Percentiles rank a stretch among this genome's conserved stretches.
These are phyloP conservation scores for Malthinus flaveolus DNA, from an alignment of 2,888 invertebrate genomes.

Conservation along the genomic window DNA sequence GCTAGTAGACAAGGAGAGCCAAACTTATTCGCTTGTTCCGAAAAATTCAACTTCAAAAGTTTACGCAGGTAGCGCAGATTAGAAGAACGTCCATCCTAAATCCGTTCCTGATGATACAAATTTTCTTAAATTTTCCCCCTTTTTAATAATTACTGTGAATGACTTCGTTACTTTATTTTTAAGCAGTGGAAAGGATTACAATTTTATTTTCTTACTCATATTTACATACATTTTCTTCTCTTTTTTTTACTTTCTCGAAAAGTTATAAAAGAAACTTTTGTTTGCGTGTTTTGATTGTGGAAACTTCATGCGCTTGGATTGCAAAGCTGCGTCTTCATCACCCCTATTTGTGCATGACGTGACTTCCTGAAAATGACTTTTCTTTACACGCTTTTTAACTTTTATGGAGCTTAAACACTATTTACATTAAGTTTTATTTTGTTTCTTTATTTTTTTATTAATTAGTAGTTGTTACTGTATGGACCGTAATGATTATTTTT, in stretches of 20 bases:
- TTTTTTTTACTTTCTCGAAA: conserved; percentile 16
- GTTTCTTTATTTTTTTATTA: not conserved
- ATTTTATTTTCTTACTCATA: not conserved
- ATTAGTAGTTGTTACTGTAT: no score
- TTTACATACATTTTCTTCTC: no score
- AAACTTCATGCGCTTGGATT: conserved; percentile 27
- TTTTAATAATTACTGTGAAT: no score
- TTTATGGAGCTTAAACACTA: conserved; percentile 26
- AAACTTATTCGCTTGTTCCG: no score
- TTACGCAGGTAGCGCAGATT: no score
- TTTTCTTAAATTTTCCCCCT: no score
- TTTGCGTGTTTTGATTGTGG: conserved; percentile 33
- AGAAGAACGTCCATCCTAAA: no score
- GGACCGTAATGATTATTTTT: no score
- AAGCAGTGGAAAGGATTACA: not conserved
- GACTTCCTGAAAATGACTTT: conserved; percentile 35
- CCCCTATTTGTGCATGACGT: conserved; percentile 33
- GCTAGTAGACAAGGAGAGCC: no score
- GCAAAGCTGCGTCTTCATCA: conserved; percentile 35
- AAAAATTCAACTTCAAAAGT: no score
- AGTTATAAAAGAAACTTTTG: conserved; percentile 23
- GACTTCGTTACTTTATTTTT: no score
- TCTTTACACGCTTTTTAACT: conserved; percentile 28
- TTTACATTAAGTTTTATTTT: conserved; percentile 6
- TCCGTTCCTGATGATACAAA: no score